Evolutionary conservation across 2,797 vertebrate species (phyloP).

Genomic region (Xiphophorus birchmanni): DNA sequence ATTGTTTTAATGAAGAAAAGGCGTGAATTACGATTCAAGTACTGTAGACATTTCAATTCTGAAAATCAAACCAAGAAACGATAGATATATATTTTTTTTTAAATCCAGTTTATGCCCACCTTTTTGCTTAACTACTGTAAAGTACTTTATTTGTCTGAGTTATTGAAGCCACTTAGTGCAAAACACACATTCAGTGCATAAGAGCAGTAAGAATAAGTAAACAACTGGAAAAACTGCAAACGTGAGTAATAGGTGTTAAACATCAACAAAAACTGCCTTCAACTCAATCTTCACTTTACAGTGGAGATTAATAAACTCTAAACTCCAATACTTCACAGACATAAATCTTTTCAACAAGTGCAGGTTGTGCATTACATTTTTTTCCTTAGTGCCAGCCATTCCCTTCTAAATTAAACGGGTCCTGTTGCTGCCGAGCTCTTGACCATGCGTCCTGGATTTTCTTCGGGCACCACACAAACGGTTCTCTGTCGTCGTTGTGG

Average conservation of each 20-base stretch:
- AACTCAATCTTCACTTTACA: not conserved
- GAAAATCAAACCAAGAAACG: not conserved
- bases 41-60: too few relatives aligned
- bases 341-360: accelerated
- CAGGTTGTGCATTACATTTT: not conserved
- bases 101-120: not conserved
- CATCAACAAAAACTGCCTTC: not conserved
- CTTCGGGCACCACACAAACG: conserved; percentile 90
- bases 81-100: not conserved
- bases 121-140: not conserved
- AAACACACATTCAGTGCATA: not conserved
- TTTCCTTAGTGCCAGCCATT: too few relatives aligned
- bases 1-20: not conserved
- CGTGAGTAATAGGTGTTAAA: not conserved
- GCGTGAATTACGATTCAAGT: not conserved
- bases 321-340: not conserved
- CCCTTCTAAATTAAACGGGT: accelerated
- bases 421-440: not conserved
- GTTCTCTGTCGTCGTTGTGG: conserved; percentile 15
- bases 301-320: not conserved
- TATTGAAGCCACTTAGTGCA: not conserved
- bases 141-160: not conserved
- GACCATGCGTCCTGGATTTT: conserved; percentile 66
- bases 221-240: not conserved
- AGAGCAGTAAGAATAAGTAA: not conserved